These are phyloP conservation scores for Coracias cyanogaster DNA, from an alignment of 2,797 vertebrate genomes.

Conservation along the genomic window DNA sequence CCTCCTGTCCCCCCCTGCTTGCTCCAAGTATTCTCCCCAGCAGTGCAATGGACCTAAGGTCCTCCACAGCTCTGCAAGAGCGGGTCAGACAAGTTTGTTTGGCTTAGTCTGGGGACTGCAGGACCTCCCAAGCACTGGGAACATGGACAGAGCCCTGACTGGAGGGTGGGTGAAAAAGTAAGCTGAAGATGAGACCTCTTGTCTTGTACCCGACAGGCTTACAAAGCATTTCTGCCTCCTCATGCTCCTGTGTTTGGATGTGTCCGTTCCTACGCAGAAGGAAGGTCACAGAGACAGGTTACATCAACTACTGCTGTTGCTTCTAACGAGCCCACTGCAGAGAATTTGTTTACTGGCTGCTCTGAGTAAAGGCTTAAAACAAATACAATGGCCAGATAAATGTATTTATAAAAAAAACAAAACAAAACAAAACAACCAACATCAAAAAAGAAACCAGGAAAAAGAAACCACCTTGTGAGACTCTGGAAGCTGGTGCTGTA, in stretches of 20 bases:
- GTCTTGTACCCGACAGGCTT: not conserved
- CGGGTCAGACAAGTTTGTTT: not conserved
- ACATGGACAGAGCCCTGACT: not conserved
- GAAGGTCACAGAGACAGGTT: not conserved
- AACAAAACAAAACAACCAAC: not conserved
- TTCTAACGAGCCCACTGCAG: not conserved
- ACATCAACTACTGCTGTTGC: not conserved
- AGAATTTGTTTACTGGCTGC: not conserved
- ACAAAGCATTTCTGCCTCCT: not conserved
- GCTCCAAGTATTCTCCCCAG: not conserved
- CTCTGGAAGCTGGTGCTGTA: not conserved
- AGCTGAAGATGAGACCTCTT: not conserved
- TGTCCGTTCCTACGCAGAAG: not conserved
- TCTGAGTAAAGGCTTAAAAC: not conserved
- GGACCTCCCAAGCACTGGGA: conserved; percentile 20
- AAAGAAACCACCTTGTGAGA: not conserved
- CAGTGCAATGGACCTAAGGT: not conserved
- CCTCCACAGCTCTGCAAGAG: not conserved
- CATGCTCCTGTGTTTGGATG: not conserved
- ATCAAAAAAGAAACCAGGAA: not conserved
- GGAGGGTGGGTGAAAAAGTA: not conserved
- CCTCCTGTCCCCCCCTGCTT: not conserved
- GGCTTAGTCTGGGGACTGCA: not conserved
- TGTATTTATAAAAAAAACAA: not conserved
- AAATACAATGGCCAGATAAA: not conserved